These are phyloP conservation scores for Dendrophyllia cribrosa DNA, from an alignment of 64 coral and sea anemone genomes.

Conservation along the genomic window DNA sequence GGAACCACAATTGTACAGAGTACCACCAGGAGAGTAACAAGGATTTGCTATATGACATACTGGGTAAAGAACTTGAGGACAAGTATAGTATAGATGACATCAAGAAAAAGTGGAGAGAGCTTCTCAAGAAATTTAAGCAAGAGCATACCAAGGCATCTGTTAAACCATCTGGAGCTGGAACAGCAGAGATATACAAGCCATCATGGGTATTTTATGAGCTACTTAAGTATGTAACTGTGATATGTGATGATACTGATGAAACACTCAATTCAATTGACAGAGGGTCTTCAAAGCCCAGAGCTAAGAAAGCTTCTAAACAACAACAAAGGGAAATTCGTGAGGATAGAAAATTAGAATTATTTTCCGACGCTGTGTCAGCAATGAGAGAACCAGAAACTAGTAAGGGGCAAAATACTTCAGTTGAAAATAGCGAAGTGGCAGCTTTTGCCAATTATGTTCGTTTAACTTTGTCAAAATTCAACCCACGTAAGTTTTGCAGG, in stretches of 20 bases:
- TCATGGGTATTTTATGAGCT: conserved; percentile 34
- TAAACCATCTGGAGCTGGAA: background rate
- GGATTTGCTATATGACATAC: background rate
- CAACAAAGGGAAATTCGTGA: background rate
- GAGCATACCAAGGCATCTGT: background rate
- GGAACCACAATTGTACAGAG: background rate
- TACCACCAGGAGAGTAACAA: background rate
- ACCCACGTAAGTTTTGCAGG: background rate
- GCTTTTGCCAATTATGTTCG: background rate
- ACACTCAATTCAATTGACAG: background rate
- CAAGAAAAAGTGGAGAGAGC: background rate
- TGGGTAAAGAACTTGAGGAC: background rate
- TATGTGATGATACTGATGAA: conserved; percentile 39
- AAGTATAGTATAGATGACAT: background rate
- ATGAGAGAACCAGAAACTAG: background rate
- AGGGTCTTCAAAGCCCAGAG: background rate
- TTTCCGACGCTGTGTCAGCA: background rate
- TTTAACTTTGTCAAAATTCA: background rate
- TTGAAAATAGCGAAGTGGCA: background rate
- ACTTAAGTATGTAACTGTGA: conserved; percentile 16
- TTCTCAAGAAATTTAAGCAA: background rate
- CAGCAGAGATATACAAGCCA: conserved; percentile 16
- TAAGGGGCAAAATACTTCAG: background rate
- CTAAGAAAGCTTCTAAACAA: conserved; percentile 10
- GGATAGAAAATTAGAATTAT: conserved; percentile 16